Conservation (phyloP, 2,113 vertebrate genomes). For the Equus przewalskii region DNA sequence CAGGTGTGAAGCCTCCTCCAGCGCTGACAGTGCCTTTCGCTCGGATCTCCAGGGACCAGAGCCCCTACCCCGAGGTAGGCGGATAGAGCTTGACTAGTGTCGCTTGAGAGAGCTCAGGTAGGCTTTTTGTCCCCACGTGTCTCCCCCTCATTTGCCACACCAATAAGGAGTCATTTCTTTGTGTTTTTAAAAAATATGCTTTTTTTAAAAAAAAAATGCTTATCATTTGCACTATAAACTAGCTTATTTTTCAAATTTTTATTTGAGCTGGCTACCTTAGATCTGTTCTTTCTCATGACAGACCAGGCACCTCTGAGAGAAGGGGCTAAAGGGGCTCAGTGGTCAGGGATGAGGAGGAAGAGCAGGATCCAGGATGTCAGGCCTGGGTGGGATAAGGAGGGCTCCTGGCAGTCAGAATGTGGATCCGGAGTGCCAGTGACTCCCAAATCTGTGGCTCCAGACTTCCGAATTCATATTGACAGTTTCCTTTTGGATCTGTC, state of each 20-base stretch:
- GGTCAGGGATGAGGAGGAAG: neutral
- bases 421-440: neutral
- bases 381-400: neutral
- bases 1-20: neutral
- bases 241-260: neutral
- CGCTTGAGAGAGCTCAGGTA: neutral
- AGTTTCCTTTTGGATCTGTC: neutral
- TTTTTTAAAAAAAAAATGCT: neutral
- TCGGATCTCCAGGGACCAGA: neutral
- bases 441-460: neutral
- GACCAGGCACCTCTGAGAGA: neutral
- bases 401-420: neutral
- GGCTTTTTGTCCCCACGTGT: neutral
- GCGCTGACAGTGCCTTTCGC: neutral
- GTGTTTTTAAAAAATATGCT: neutral
- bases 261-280: neutral
- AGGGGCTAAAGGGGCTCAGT: neutral
- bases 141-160: neutral
- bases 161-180: neutral
- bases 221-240: neutral
- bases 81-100: neutral
- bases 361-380: neutral
- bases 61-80: neutral
- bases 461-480: neutral
- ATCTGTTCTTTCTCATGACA: neutral